phyloP scores from a whole-genome alignment of 1,140 invertebrate genomes.

The Chrysopa pallens region DNA sequence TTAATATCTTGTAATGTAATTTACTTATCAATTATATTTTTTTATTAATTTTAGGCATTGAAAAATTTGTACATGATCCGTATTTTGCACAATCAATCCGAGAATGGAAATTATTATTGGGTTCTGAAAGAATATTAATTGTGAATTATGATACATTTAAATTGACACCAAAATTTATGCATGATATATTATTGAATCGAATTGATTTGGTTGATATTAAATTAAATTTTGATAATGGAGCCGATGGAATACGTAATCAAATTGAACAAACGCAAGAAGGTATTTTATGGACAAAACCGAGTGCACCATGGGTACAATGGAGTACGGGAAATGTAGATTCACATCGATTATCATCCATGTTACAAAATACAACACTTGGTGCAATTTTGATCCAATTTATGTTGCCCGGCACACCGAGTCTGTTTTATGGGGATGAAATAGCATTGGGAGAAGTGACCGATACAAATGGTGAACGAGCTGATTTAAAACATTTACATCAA shows the following conservation, averaged over 20 bases:
- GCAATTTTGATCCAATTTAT: slow-evolving; percentile 47
- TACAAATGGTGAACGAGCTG: slow-evolving; percentile 33
- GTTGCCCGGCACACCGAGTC: slow-evolving; percentile 58
- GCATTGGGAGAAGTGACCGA: slow-evolving; percentile 27
- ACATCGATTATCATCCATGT: slow-evolving; percentile 32
- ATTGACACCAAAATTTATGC: slow-evolving; percentile 18
- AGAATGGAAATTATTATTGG: slow-evolving; percentile 46
- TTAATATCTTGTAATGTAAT: too few relatives aligned
- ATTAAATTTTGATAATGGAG: slow-evolving; percentile 36
- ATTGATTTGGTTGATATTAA: slow-evolving; percentile 54
- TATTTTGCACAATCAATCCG: slow-evolving; percentile 28
- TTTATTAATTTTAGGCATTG: slow-evolving; percentile 56
- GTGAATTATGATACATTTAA: slow-evolving; percentile 37
- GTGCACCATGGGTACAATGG: slow-evolving; percentile 61
- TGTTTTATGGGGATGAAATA: slow-evolving; percentile 72
- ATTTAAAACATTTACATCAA: slow-evolving; percentile 42
- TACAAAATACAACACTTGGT: slow-evolving; percentile 38
- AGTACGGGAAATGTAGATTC: slow-evolving; percentile 41
- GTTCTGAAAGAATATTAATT: slow-evolving; percentile 40
- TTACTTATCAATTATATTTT: too few relatives aligned
- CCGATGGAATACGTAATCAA: slow-evolving; percentile 31
- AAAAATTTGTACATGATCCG: slow-evolving; percentile 24
- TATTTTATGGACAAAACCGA: slow-evolving; percentile 34
- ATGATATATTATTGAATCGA: slow-evolving; percentile 34
- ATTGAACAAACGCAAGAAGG: slow-evolving; percentile 34